Base-by-base conservation (phyloP, 1,140 invertebrate species). In the Papilio dardanus region DNA sequence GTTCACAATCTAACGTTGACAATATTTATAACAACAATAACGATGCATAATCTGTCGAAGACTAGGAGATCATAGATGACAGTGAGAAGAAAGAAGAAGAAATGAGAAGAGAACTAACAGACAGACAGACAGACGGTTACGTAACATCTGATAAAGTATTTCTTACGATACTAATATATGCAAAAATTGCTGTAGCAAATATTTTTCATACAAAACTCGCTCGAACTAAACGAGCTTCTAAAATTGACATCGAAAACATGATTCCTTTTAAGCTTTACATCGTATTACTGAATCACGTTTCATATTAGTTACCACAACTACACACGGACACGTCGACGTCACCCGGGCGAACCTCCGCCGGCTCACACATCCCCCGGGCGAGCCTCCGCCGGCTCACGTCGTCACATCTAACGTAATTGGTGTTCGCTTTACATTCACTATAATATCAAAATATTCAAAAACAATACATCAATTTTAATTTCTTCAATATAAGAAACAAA, bases 191-290 rank as follows among this genome's bases (percentile, higher is more conserved):
- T 83, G 82, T 91, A 92, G 89, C 89, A 91, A 90, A 91, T 84
- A 12, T 77, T 85, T 83, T 85, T 74, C 84, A 87, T 91, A 90
- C 84, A 90, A 89, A 90, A 89, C 66, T 65, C 67, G 81, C 77
- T 80, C 90, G 83, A 79, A 66, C 85, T 89, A 88, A 79, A 81
- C 84, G 86, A 79, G 82, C 81, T 76, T 79, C 87, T 89, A 92
- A 87, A 92, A 92, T 92, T 92, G 91, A 92, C 91, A 92, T 92
- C 88, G 83, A 92, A 89, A 88, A 91, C 88, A 90, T 79, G 83
- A 86, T 87, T 83, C 82, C 77, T 78, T 84, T 83, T 88, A 91
- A 90, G 89, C 91, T 91, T 89, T 90, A 91, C 71, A 84, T 83
- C 81, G 76, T 86, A 82, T 80, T 85, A 84, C 74, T 81, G 76